Base-by-base conservation (phyloP, 2,888 invertebrate genomes). In the Graphium colonna region DNA sequence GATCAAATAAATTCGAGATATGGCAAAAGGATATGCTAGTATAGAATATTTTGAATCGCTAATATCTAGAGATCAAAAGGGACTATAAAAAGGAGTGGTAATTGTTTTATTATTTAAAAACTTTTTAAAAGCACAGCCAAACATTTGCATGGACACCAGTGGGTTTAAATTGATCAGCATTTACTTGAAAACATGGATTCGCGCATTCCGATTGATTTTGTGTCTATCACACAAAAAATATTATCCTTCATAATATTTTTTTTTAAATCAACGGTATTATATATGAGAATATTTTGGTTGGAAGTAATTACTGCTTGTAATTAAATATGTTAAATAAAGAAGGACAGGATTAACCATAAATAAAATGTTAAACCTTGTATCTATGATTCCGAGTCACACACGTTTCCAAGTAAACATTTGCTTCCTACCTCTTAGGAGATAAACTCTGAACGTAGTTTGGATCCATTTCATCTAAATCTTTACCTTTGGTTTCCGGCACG, bases 401-500 rank as follows among this genome's bases (percentile, higher is more conserved):
- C 50, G 57, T 61, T 59, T 68, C 64, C 65, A 64, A 69, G 58
- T 59, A 62, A 64, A 65, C 44, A n/a, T 44, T 51, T 42, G 49
- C 54, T 21, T 57, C 68, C 75, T 87, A 89, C 72, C 87, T 81
- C 57, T 88, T 89, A 8, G 85, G 85, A 0, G 87, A 88, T 9
- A 89, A 65, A 72, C 78, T 89, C 60, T 82, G 86, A 33, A 92
- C 91, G 66, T 92, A 92, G 68, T 92, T 92, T 28, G 94, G 92
- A 72, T 95, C 94, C 93, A 97, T 96, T 79, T 97, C 96, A 74
- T 96, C 96, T 65, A 97, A 87, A 73, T 96, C 96, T 64, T 94
- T 94, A 0, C 97, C 97, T 77, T 96, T 97, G 3, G 97, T 97
- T 84, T 97, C 97, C 0, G 97, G 97, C 7, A 97, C 95, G 74